Evolutionary conservation across 1,140 invertebrate species (phyloP).

Genomic region (Eriocheir sinensis): DNA sequence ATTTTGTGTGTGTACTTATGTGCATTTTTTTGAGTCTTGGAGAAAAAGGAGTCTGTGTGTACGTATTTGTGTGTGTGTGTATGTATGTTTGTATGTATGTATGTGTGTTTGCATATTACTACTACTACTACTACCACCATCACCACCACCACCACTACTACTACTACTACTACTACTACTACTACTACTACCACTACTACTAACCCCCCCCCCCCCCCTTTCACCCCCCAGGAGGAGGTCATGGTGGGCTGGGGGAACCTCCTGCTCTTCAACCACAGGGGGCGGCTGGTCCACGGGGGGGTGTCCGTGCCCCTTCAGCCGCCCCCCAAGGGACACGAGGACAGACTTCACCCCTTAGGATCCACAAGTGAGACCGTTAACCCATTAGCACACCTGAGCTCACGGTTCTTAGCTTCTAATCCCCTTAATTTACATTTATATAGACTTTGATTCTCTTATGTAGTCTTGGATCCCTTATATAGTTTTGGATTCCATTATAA

Average conservation of each 20-base stretch:
- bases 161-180: constrained; percentile 16
- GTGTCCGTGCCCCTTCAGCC: constrained; percentile 84
- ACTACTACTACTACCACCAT: not conserved
- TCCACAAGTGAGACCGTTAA: constrained; percentile 79
- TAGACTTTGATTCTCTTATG: no score
- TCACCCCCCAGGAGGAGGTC: constrained; percentile 82
- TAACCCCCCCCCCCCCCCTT: not conserved
- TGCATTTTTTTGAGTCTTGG: not conserved
- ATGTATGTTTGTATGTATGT: constrained; percentile 60
- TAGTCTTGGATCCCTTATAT: no score
- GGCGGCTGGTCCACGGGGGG: constrained; percentile 83
- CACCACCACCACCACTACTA: not conserved
- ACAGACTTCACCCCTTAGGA: constrained; percentile 83
- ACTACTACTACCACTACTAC: not conserved
- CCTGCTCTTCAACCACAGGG: constrained; percentile 85
- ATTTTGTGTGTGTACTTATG: not conserved
- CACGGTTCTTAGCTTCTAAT: no score
- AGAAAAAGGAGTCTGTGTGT: constrained; percentile 47
- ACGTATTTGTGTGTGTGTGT: constrained; percentile 60
- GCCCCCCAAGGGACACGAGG: constrained; percentile 83
- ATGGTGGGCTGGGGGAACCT: constrained; percentile 86
- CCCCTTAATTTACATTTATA: no score
- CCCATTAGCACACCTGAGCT: no score
- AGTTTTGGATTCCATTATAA: no score
- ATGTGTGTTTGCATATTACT: constrained; percentile 42